Evolutionary conservation across 2,888 invertebrate genomes (phyloP), one percentile per base, ranked within the genome.

Genomic region (Rotaria macrura): DNA sequence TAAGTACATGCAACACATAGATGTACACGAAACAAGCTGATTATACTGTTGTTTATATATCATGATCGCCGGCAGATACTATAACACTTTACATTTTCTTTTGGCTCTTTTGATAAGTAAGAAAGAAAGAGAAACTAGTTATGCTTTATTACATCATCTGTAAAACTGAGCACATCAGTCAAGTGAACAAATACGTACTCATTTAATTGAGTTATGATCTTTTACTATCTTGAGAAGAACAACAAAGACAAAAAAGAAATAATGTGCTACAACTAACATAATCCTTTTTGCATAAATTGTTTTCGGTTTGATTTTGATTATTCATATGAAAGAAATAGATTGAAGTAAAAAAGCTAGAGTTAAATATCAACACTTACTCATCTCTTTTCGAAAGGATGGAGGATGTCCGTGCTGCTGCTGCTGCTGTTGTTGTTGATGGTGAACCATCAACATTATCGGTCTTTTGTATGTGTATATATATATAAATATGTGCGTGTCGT

Each of bases 281-380:
- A 65, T 65, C 65, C 65, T 34, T 34, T 34, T 47, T 20, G 34
- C 34, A 65, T 34, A 34, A 34, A 65, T 65, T 34, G 34, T 65
- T 47, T 29, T 65, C 34, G 7, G 20, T 34, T 65, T 4, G 6
- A 1, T 34, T 65, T 20, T 20, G 38, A 65, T 34, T 12, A 34
- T 34, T 29, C 34, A 14, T 20, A 6, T 65, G 12, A 65, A 20
- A 65, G 12, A 34, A 65, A 65, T 65, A 65, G 65, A 0, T 9
- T 65, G 65, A 65, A 65, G 34, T 65, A 65, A 34, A 20, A 65
- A 34, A 34, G 20, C 65, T 34, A 65, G 29, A 65, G 34, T 17
- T 65, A 34, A 65, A 34, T 65, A 65, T 65, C 65, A 65, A 65
- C 65, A 65, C 65, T 65, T 65, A 65, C 65, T 65, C 65, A 65